Evolutionary conservation across 2,888 invertebrate species (phyloP).

Genomic region (Rambutsinella grinnellia): DNA sequence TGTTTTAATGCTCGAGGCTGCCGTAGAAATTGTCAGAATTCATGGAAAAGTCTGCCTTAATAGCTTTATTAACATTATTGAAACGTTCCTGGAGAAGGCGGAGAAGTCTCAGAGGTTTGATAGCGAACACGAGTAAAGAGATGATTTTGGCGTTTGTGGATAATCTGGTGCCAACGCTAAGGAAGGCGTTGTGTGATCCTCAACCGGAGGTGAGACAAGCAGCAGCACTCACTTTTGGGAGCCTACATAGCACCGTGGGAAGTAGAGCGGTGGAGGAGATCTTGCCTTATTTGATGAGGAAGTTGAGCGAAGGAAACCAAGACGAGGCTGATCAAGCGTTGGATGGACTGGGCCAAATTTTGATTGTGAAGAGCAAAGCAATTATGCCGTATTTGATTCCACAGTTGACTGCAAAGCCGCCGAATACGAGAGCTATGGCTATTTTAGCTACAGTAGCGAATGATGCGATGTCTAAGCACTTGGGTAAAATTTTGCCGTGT

Average conservation of each 20-base stretch:
- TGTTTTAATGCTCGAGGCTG: constrained; percentile 92
- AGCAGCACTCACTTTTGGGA: constrained; percentile 97
- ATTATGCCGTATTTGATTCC: constrained; percentile 97
- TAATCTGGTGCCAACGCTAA: constrained; percentile 94
- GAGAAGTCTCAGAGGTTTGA: constrained; percentile 92
- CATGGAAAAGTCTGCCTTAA: constrained; percentile 84
- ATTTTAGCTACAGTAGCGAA: constrained; percentile 96
- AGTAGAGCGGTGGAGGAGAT: constrained; percentile 96
- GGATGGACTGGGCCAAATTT: constrained; percentile 96
- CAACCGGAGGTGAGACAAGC: constrained; percentile 91
- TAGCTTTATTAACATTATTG: constrained; percentile 90
- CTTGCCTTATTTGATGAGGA: constrained; percentile 89
- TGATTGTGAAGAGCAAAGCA: constrained; percentile 95
- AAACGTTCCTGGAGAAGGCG: constrained; percentile 92
- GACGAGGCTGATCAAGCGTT: constrained; percentile 88
- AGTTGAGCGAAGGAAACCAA: constrained; percentile 79
- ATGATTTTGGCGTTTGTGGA: constrained; percentile 96
- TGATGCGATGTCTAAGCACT: constrained; percentile 89
- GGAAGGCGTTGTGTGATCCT: constrained; percentile 94
- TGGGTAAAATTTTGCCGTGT: constrained; percentile 93
- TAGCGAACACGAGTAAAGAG: constrained; percentile 94
- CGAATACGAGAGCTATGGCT: constrained; percentile 93
- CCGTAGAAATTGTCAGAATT: constrained; percentile 89
- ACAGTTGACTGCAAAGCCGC: constrained; percentile 88
- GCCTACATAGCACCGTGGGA: constrained; percentile 94